phyloP scores from a whole-genome alignment of 2,797 vertebrate species.

The Mastacembelus armatus region DNA sequence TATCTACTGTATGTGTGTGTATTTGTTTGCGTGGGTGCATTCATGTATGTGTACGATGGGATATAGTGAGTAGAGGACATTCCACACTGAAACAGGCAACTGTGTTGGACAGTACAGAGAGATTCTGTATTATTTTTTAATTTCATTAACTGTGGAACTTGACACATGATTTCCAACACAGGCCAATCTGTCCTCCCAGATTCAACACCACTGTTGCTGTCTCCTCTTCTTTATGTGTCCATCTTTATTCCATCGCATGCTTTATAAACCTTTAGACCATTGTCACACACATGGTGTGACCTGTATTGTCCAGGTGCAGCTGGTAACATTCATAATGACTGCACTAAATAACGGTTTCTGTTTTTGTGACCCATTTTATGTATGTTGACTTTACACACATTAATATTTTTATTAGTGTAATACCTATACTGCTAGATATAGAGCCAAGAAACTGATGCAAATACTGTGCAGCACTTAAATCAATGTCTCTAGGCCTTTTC shows the following conservation, averaged over 20 bases:
- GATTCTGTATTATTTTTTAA: constrained; percentile 70
- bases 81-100: constrained; percentile 51
- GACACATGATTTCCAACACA: constrained; percentile 55
- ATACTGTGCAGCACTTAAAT: too few species aligned
- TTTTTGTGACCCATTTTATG: too few species aligned
- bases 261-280: constrained; percentile 1
- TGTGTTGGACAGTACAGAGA: constrained; percentile 62
- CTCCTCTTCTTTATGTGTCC: constrained; percentile 17
- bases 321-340: too few species aligned
- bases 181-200: constrained; percentile 32
- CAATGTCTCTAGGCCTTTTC: too few species aligned
- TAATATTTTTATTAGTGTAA: too few species aligned
- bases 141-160: constrained; percentile 70
- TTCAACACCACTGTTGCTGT: constrained; percentile 20
- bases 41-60: constrained; percentile 38
- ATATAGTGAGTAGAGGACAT: constrained; percentile 55
- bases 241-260: neutral
- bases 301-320: too few species aligned
- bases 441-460: too few species aligned
- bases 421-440: too few species aligned
- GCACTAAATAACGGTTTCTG: too few species aligned
- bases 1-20: neutral
- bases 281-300: constrained; percentile 5
- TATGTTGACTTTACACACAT: too few species aligned
- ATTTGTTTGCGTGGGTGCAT: neutral